Percentiles rank a stretch among this genome's conserved stretches.
Conservation (phyloP, 2,888 invertebrate species). For the Auanema freiburgensis region DNA sequence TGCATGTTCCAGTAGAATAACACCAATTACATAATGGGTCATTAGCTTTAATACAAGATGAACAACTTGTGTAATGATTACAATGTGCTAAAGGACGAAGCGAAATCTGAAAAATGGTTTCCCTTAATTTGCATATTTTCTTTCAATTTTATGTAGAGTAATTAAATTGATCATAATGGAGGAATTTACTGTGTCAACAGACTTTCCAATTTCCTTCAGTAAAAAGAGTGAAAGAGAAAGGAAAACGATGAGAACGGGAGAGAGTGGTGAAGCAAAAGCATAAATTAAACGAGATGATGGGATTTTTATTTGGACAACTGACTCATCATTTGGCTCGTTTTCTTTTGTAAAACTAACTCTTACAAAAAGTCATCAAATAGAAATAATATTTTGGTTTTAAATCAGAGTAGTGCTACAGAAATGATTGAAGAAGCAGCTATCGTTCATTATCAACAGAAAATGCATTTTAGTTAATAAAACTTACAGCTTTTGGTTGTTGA, state of each 20-base stretch:
- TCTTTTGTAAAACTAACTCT: not conserved
- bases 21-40: conserved; percentile 68
- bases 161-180: too few species aligned
- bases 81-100: conserved; percentile 64
- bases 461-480: too few species aligned
- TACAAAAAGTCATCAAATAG: not conserved
- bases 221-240: too few species aligned
- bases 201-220: too few species aligned
- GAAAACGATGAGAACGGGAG: conserved; percentile 2
- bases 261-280: conserved; percentile 6
- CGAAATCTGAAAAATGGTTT: conserved; percentile 56
- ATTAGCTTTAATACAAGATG: conserved; percentile 63
- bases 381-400: not conserved
- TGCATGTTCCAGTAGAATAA: conserved; percentile 64
- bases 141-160: too few species aligned
- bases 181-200: too few species aligned
- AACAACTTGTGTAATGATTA: conserved; percentile 61
- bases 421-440: too few species aligned
- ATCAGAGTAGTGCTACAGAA: too few species aligned
- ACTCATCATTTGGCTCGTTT: not conserved
- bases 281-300: conserved; percentile 21
- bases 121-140: conserved; percentile 1
- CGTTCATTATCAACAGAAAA: too few species aligned
- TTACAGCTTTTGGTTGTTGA: too few species aligned
- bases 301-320: conserved; percentile 17